Evolutionary conservation across 2,113 vertebrate genomes (phyloP).

Genomic region (Pseudopodoces humilis): DNA sequence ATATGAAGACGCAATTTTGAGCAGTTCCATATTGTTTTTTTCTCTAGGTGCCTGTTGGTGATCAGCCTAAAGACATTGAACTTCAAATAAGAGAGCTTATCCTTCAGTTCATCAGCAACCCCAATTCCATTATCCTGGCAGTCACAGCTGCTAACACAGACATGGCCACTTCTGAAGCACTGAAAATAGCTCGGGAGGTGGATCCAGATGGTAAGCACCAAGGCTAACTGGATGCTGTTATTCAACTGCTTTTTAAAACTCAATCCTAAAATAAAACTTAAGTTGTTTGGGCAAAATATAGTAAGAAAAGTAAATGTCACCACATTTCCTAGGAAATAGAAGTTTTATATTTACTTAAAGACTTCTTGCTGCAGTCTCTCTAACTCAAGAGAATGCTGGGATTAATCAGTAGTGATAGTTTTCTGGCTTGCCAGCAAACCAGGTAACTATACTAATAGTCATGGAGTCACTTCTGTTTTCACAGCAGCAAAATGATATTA

Average conservation of each 20-base stretch:
- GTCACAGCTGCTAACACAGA: conserved; percentile 98
- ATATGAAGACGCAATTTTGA: neutral
- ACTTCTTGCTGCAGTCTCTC: neutral
- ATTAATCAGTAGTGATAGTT: neutral
- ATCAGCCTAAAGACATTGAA: conserved; percentile 98
- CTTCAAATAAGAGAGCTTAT: conserved; percentile 95
- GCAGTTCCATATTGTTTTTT: neutral
- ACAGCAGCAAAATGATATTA: neutral
- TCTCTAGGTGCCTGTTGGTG: conserved; percentile 91
- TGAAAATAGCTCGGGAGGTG: conserved; percentile 95
- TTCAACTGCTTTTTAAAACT: neutral
- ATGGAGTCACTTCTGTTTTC: neutral
- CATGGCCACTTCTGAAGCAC: conserved; percentile 97
- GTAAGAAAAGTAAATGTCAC: neutral
- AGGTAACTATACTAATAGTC: neutral
- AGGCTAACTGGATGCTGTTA: neutral
- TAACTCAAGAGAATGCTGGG: neutral
- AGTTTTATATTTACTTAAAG: neutral
- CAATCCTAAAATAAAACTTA: neutral
- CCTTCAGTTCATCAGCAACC: conserved; percentile 93
- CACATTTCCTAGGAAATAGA: neutral
- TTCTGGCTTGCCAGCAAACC: neutral
- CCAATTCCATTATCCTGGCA: conserved; percentile 96
- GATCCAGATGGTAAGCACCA: conserved; percentile 90
- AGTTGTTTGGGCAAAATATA: neutral